phyloP scores from a whole-genome alignment of 2,888 invertebrate genomes.

The Hesperia comma region DNA sequence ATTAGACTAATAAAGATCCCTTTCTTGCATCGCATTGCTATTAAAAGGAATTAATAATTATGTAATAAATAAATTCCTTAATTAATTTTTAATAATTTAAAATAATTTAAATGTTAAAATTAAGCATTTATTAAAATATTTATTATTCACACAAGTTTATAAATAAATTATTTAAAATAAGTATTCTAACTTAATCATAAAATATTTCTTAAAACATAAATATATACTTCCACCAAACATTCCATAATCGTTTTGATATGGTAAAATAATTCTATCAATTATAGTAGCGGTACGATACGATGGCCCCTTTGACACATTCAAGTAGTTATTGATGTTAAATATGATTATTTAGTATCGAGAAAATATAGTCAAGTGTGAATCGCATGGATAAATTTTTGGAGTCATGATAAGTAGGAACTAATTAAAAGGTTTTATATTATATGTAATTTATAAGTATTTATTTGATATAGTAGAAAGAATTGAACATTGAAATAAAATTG shows the following conservation, averaged over 20 bases:
- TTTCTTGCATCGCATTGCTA: not conserved
- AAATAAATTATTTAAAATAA: not conserved
- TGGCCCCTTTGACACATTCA: no score
- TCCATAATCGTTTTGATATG: not conserved
- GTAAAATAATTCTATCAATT: not conserved
- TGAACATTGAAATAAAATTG: no score
- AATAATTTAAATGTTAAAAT: not conserved
- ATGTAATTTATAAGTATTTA: no score
- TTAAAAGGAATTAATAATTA: not conserved
- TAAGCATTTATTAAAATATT: not conserved
- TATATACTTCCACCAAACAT: not conserved
- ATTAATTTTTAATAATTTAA: not conserved
- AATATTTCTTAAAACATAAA: not conserved
- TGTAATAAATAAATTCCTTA: not conserved
- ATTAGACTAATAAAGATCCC: no score
- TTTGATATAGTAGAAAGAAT: no score
- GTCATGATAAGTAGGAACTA: no score
- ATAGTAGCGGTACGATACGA: not conserved
- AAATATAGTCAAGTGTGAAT: no score
- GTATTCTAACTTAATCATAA: not conserved
- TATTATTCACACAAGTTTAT: not conserved
- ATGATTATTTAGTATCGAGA: no score
- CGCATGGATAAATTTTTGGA: no score
- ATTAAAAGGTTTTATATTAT: no score
- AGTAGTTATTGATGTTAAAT: no score